Evolutionary conservation across 2,888 invertebrate genomes (phyloP).

Genomic region (Chymomyza amoena): DNA sequence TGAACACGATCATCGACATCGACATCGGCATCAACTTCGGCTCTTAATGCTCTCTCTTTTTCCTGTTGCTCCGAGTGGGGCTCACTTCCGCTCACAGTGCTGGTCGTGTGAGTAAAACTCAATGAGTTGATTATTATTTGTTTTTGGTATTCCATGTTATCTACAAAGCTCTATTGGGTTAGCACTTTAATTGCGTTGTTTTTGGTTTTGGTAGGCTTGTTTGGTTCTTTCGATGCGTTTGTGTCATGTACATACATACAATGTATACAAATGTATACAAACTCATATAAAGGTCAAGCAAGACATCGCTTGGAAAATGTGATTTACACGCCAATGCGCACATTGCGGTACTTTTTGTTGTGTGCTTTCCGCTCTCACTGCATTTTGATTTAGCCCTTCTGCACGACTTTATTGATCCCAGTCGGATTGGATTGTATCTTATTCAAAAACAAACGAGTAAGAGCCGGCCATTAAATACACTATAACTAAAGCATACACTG

Average conservation of each 20-base stretch:
- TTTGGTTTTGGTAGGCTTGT: neutral
- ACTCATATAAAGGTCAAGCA: neutral
- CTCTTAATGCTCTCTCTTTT: slow-evolving; percentile 29
- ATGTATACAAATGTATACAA: no score
- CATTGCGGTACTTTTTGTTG: neutral
- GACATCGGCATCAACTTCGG: slow-evolving; percentile 26
- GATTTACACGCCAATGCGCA: neutral
- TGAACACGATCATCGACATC: neutral
- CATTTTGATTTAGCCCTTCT: neutral
- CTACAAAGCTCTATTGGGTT: neutral
- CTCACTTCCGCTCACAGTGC: slow-evolving; percentile 29
- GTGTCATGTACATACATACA: no score
- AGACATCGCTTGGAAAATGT: neutral
- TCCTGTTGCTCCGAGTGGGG: slow-evolving; percentile 10
- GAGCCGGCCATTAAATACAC: no score
- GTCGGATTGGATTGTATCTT: no score
- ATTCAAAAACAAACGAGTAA: no score
- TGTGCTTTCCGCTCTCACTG: neutral
- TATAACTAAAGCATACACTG: no score
- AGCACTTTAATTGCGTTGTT: neutral
- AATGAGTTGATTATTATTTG: neutral
- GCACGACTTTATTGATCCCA: neutral
- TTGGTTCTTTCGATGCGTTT: neutral
- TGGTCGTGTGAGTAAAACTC: neutral
- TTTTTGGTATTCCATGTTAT: neutral